Percentiles rank a stretch among this genome's conserved stretches.
Evolutionary conservation across 2,113 vertebrate genomes (phyloP).

Genomic region (Ceyx margarethae): DNA sequence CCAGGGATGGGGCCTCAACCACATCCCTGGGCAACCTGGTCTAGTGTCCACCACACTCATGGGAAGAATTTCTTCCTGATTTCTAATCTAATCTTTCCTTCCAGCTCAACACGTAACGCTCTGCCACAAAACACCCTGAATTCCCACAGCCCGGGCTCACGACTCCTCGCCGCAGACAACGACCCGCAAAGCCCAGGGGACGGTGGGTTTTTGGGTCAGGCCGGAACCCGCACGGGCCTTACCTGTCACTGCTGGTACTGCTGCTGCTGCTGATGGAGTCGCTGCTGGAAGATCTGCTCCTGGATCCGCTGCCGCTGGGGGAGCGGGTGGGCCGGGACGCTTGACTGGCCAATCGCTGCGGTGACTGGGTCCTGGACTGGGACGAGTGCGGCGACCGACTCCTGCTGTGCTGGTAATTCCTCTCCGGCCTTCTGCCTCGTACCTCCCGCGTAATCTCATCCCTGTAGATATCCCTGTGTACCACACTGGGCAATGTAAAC

Average conservation of each 20-base stretch:
- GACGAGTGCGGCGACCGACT: slow-evolving; percentile 94
- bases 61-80: too few relatives aligned
- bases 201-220: background rate
- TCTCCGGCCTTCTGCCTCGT: slow-evolving; percentile 88
- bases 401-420: slow-evolving; percentile 92
- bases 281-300: slow-evolving; percentile 94
- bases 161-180: rapidly evolving
- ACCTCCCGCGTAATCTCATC: slow-evolving; percentile 87
- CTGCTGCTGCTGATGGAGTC: slow-evolving; percentile 98
- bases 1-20: too few relatives aligned
- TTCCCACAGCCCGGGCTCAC: background rate
- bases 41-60: too few relatives aligned
- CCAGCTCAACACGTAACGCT: rapidly evolving
- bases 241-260: slow-evolving; percentile 98
- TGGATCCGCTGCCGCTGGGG: slow-evolving; percentile 89
- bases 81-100: background rate
- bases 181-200: rapidly evolving
- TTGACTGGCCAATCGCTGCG: slow-evolving; percentile 90
- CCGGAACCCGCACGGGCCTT: slow-evolving; percentile 40
- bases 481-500: slow-evolving; percentile 94
- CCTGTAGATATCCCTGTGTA: slow-evolving; percentile 97
- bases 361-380: slow-evolving; percentile 92
- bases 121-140: rapidly evolving
- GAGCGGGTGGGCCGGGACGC: slow-evolving; percentile 85
- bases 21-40: too few relatives aligned